A percentile compares a stretch with the other conserved stretches of the same genome.
Conservation (phyloP, 2,113 vertebrate genomes). For the Crotalus tigris region DNA sequence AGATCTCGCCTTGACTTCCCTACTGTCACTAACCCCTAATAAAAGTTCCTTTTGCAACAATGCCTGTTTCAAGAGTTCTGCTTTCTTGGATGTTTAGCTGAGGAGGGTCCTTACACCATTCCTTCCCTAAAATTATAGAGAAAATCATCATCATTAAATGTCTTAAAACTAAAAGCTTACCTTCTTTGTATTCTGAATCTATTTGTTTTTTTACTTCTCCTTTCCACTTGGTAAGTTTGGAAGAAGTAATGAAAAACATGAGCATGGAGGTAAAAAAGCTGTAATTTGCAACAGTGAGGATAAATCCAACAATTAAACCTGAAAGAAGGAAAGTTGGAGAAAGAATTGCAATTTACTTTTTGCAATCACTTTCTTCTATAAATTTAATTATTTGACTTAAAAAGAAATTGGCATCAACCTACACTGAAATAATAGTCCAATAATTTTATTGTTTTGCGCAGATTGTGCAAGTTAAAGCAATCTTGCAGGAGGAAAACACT, state of each 20-base stretch:
- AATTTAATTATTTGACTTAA: not conserved
- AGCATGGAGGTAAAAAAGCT: conserved; percentile 91
- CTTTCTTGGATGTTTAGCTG: no score
- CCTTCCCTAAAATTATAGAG: not conserved
- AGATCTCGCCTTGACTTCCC: no score
- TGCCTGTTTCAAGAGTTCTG: no score
- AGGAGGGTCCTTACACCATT: not conserved
- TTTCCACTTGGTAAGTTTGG: conserved; percentile 91
- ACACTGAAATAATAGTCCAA: not conserved
- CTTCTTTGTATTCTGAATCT: conserved; percentile 93
- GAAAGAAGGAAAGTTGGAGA: conserved; percentile 2
- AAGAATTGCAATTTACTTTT: conserved; percentile 22
- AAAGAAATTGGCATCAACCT: not conserved
- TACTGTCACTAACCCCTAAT: no score
- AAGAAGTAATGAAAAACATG: conserved; percentile 89
- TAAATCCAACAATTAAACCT: conserved; percentile 91
- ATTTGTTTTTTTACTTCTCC: conserved; percentile 82
- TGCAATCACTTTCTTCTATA: conserved; percentile 7
- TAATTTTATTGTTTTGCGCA: not conserved
- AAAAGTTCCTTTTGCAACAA: no score
- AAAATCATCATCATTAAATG: not conserved
- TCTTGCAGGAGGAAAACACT: not conserved
- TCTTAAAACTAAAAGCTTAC: conserved; percentile 62
- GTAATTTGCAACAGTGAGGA: conserved; percentile 90
- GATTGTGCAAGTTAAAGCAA: not conserved